Base-by-base conservation (phyloP, 1,140 invertebrate species). In the Pogonomyrmex barbatus region DNA sequence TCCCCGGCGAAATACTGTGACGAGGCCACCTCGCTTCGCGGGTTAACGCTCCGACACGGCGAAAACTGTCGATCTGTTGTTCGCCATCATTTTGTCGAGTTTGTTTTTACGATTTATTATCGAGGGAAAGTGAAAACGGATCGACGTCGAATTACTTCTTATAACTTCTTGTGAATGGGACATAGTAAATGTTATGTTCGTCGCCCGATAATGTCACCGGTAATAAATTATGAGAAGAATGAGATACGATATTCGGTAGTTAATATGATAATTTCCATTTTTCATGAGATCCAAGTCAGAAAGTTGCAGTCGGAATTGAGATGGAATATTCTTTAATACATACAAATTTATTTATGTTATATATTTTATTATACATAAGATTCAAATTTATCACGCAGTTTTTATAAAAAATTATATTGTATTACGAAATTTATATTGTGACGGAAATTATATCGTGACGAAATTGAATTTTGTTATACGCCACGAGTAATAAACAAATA, bases 1-100 rank as follows among this genome's bases (percentile, higher is more conserved):
- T 91, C 88, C 88, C 81, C 81, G 84, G 58, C 50, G 83, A 90
- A 90, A 90, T 92, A 92, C 85, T 91, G 86, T 93, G 91, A 92
- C 91, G 91, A 93, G 91, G 90, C 70, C 88, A 76, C 0, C 39
- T 76, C 50, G 56, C 33, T 42, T 76, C 47, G 75, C 67, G 36
- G 85, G 62, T 87, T 85, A 75, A 85, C 70, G 88, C 68, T 54
- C 81, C 17, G 42, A 17, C 30, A 24, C 45, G 58, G 17, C 17
- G 60, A 68, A 86, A 79, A 67, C 39, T 4, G 9, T 33, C 14
- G 12, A 45, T 42, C 47, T n/a, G 42, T 67, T 24, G 42, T 30
- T 1, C 17, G 24, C 3, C 50, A 50, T n/a, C 56, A 45, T 17
- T 42, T 60, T 24, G 33, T n/a, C 33, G 5, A 24, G 30, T 14